Percentiles rank a stretch among this genome's conserved stretches.
phyloP scores from a whole-genome alignment of 2,888 invertebrate species.

The Limnephilus rhombicus region DNA sequence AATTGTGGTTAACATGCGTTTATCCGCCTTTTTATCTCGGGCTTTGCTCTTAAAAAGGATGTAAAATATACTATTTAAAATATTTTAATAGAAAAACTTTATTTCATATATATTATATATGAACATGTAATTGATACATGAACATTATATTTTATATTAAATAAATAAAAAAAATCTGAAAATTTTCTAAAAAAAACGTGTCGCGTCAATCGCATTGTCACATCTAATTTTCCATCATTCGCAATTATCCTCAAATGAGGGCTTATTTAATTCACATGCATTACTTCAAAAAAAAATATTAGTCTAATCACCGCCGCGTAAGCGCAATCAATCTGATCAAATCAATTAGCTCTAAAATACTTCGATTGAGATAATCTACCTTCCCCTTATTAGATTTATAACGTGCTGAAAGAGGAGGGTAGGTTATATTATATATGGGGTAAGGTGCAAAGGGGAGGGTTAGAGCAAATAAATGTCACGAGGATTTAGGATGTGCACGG shows the following conservation, averaged over 20 bases:
- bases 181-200: too few relatives aligned
- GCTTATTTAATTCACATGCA: not conserved
- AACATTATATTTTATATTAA: too few relatives aligned
- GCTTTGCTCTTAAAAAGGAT: too few relatives aligned
- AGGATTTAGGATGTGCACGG: slow-evolving; percentile 10
- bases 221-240: not conserved
- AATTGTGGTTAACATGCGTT: too few relatives aligned
- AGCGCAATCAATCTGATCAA: not conserved
- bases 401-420: slow-evolving; percentile 14
- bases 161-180: too few relatives aligned
- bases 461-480: slow-evolving; percentile 57
- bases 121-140: too few relatives aligned
- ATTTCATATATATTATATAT: too few relatives aligned
- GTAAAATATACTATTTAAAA: too few relatives aligned
- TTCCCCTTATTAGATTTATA: not conserved
- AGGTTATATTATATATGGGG: not conserved
- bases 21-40: too few relatives aligned
- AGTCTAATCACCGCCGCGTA: not conserved
- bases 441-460: not conserved
- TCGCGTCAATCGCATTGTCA: too few relatives aligned
- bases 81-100: too few relatives aligned
- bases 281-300: not conserved
- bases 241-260: not conserved
- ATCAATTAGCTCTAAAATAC: not conserved
- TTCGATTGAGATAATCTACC: slow-evolving; percentile 21